Conservation (phyloP, 2,888 invertebrate species). For the Antitype chi region DNA sequence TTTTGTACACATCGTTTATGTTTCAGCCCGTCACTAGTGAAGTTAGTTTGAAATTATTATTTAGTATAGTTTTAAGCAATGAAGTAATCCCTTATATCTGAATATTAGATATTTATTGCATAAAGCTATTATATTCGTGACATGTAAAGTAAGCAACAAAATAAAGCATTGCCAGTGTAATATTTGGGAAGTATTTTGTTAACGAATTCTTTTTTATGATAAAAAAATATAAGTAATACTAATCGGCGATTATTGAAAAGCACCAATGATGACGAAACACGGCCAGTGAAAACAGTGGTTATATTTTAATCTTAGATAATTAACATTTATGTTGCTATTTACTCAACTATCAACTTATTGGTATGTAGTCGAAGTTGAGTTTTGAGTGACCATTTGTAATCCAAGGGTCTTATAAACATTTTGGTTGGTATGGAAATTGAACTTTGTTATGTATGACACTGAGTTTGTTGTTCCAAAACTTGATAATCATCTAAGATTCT, state of each 20-base stretch:
- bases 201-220: background rate
- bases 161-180: background rate
- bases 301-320: too few species aligned
- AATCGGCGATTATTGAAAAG: background rate
- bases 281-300: background rate
- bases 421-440: too few species aligned
- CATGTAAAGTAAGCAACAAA: conserved; percentile 1
- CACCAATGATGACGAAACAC: background rate
- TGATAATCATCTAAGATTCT: too few species aligned
- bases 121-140: background rate
- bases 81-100: background rate
- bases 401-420: too few species aligned
- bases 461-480: too few species aligned
- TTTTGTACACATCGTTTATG: conserved; percentile 20
- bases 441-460: too few species aligned
- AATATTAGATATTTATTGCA: background rate
- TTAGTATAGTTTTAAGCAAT: background rate
- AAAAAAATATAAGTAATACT: background rate
- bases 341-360: too few species aligned
- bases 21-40: conserved; percentile 9
- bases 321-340: too few species aligned
- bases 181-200: background rate
- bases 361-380: too few species aligned
- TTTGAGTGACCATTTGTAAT: too few species aligned
- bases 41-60: conserved; percentile 2